Evolutionary conservation across 2,888 invertebrate species (phyloP).

Genomic region (Abrostola triplasia): DNA sequence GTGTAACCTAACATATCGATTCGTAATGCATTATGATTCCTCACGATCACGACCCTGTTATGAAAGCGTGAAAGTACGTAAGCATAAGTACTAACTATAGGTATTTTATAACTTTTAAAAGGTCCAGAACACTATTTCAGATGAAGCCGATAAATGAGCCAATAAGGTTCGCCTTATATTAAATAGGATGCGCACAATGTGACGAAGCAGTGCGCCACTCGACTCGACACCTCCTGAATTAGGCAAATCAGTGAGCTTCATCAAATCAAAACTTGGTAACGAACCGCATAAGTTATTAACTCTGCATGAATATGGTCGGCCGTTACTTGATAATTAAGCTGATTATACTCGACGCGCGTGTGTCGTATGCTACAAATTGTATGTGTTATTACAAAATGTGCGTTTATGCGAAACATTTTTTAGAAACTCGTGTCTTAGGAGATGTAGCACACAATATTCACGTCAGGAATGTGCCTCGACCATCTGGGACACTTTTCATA

Average conservation of each 20-base stretch:
- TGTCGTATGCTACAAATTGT: conserved; percentile 25
- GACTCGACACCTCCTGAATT: conserved; percentile 48
- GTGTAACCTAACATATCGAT: conserved; percentile 18
- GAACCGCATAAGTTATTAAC: conserved; percentile 63
- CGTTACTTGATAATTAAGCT: conserved; percentile 51
- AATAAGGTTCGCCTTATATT: conserved; percentile 41
- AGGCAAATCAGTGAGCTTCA: conserved; percentile 56
- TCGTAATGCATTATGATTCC: conserved; percentile 17
- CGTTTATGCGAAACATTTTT: conserved; percentile 44
- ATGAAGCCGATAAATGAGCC: conserved; percentile 1
- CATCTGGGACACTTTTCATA: background rate
- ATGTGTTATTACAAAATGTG: conserved; percentile 19
- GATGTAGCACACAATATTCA: conserved; percentile 25
- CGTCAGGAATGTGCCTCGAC: conserved; percentile 16
- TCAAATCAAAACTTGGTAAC: conserved; percentile 65
- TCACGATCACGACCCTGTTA: background rate
- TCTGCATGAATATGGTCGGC: conserved; percentile 38
- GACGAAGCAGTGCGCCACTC: conserved; percentile 23
- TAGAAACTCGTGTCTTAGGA: conserved; percentile 29
- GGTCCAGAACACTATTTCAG: background rate
- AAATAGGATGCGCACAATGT: conserved; percentile 45
- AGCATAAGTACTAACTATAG: conserved; percentile 1
- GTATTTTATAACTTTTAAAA: background rate
- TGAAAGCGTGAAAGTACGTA: background rate
- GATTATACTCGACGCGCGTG: conserved; percentile 29